phyloP scores from a whole-genome alignment of 2,113 vertebrate genomes.

The Lontra canadensis region DNA sequence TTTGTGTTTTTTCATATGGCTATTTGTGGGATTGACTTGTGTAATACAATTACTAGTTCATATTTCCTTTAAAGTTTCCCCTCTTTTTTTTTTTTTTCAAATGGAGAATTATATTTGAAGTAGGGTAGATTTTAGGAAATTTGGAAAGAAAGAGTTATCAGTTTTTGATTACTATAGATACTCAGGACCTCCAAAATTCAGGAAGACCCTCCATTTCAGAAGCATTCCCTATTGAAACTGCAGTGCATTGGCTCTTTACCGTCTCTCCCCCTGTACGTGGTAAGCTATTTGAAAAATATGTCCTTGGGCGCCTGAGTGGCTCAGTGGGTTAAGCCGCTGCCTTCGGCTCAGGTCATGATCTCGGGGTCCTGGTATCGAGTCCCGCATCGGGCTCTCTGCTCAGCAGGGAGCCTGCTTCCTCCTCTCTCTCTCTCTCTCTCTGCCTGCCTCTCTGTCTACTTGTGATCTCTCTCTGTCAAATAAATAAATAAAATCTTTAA shows the following conservation, averaged over 20 bases:
- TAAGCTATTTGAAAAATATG: background rate
- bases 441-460: too few relatives aligned
- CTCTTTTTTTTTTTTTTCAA: background rate
- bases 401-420: too few relatives aligned
- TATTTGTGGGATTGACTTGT: conserved; percentile 16
- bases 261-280: background rate
- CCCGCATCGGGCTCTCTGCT: too few relatives aligned
- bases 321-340: too few relatives aligned
- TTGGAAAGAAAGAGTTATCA: background rate
- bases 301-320: too few relatives aligned
- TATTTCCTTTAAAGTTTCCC: background rate
- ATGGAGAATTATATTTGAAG: conserved; percentile 18
- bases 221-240: background rate
- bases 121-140: background rate
- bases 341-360: too few relatives aligned
- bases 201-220: background rate
- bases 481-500: too few relatives aligned
- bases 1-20: conserved; percentile 32
- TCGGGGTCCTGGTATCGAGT: too few relatives aligned
- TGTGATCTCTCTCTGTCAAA: too few relatives aligned
- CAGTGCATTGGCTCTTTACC: background rate
- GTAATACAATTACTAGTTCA: background rate
- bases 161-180: background rate
- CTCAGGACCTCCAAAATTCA: background rate
- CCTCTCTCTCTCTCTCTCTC: too few relatives aligned